Evolutionary conservation across 92 coral and sea anemone genomes (phyloP).

Genomic region (Epizoanthus illoricatus): DNA sequence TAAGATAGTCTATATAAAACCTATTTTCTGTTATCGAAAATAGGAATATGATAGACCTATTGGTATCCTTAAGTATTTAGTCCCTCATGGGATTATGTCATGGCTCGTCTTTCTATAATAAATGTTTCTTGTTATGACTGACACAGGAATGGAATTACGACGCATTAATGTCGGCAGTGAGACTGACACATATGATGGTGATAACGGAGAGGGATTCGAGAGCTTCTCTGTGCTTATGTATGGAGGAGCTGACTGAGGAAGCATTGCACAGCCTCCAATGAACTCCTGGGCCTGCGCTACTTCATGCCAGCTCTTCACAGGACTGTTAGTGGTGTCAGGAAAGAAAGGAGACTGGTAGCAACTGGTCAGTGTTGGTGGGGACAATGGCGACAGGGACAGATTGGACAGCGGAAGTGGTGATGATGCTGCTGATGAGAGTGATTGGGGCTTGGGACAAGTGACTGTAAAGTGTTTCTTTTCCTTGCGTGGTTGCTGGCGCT

Average conservation of each 20-base stretch:
- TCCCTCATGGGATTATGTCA: no score
- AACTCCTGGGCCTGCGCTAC: not conserved
- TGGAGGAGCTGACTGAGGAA: constrained; percentile 19
- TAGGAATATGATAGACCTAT: no score
- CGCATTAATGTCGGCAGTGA: not conserved
- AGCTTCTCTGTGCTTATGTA: constrained; percentile 22
- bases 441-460: not conserved
- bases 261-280: not conserved
- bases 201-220: not conserved
- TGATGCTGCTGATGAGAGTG: not conserved
- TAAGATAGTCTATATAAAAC: no score
- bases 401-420: constrained; percentile 6
- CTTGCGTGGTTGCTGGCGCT: not conserved
- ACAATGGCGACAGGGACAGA: constrained; percentile 7
- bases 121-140: constrained; percentile 24
- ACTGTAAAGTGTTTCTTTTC: not conserved
- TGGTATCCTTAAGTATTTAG: no score
- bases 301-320: not conserved
- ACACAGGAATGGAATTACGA: constrained; percentile 32
- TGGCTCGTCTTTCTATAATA: not conserved
- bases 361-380: not conserved
- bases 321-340: not conserved
- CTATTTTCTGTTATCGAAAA: no score
- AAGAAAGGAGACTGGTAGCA: not conserved
- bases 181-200: not conserved